Base-by-base conservation (phyloP, 2,113 vertebrate genomes). In the Ardeotis arabs region DNA sequence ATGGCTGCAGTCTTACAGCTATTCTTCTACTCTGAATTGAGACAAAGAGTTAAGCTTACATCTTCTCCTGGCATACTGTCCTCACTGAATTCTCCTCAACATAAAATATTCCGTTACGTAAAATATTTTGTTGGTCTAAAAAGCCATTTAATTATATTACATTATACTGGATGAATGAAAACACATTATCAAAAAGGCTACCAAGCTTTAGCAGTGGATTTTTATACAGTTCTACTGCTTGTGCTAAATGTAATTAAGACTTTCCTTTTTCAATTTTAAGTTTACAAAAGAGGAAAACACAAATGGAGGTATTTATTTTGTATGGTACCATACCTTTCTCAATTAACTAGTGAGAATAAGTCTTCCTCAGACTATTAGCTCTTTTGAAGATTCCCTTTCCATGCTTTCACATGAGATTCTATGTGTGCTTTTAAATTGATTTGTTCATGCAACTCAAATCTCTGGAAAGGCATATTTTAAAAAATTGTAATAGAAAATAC, bases 71-170 rank as follows among this genome's bases (percentile, higher is more conserved):
- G 47, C 28, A 59, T 52, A 75, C 69, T 37, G 25, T 59, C 14
- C n/a, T 82, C 44, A 28, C 56, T 82, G 58, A 82, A 68, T 87
- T 94, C 35, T 85, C 33, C 47, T 64, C 49, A 44, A 47, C 13
- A 39, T 33, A 84, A 87, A 89, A 67, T 47, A 87, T 24, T 73
- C 12, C 37, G 91, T 69, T 60, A 91, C 93, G 39, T 7, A 90
- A 93, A 95, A 90, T 78, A 87, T 76, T 94, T 79, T 72, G 5
- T 90, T 91, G 18, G 8, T 68, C 18, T 76, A 93, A 91, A 84
- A 94, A 84, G 8, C 28, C 39, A 68, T 85, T 84, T 82, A 79
- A 91, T 95, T 90, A 49, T 60, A 39, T 12, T 33, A 16, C 12
- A 56, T 94, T 82, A 68, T 75, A 68, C 6, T 33, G 21, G 4